Percentiles rank a stretch among this genome's conserved stretches.
Evolutionary conservation across 1,140 invertebrate genomes (phyloP).

Genomic region (Drosophila suzukii): DNA sequence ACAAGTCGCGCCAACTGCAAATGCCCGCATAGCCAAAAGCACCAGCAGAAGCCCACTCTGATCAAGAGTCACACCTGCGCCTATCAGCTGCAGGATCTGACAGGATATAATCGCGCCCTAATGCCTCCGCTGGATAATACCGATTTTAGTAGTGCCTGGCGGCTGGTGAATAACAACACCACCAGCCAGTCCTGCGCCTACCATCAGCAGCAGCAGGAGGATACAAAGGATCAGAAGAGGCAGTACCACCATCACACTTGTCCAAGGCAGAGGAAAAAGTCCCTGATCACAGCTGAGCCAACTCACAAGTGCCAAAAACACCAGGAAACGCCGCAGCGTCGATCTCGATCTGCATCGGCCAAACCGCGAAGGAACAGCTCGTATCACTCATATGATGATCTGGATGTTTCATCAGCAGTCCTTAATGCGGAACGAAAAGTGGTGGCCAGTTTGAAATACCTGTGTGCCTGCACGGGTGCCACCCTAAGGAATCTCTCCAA

Average conservation of each 20-base stretch:
- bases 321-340: slow-evolving; percentile 24
- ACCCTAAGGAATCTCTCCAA: slow-evolving; percentile 79
- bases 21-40: slow-evolving; percentile 68
- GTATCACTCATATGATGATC: slow-evolving; percentile 78
- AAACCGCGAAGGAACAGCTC: slow-evolving; percentile 71
- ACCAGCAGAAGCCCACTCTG: slow-evolving; percentile 53
- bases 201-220: slow-evolving; percentile 51
- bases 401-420: slow-evolving; percentile 68
- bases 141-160: slow-evolving; percentile 61
- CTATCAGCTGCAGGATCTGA: slow-evolving; percentile 71
- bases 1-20: slow-evolving; percentile 75
- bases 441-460: slow-evolving; percentile 76
- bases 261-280: slow-evolving; percentile 64
- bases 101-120: slow-evolving; percentile 65
- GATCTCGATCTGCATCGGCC: slow-evolving; percentile 58
- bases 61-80: slow-evolving; percentile 76
- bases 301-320: slow-evolving; percentile 40
- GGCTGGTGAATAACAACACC: slow-evolving; percentile 70
- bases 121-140: slow-evolving; percentile 74
- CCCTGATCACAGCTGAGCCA: slow-evolving; percentile 11
- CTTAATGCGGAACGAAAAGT: slow-evolving; percentile 74
- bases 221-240: slow-evolving; percentile 25
- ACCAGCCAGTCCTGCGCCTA: slow-evolving; percentile 54
- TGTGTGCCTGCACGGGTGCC: slow-evolving; percentile 79
- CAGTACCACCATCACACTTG: slow-evolving; percentile 68